phyloP scores from a whole-genome alignment of 2,797 vertebrate genomes.

The Phoebastria nigripes region DNA sequence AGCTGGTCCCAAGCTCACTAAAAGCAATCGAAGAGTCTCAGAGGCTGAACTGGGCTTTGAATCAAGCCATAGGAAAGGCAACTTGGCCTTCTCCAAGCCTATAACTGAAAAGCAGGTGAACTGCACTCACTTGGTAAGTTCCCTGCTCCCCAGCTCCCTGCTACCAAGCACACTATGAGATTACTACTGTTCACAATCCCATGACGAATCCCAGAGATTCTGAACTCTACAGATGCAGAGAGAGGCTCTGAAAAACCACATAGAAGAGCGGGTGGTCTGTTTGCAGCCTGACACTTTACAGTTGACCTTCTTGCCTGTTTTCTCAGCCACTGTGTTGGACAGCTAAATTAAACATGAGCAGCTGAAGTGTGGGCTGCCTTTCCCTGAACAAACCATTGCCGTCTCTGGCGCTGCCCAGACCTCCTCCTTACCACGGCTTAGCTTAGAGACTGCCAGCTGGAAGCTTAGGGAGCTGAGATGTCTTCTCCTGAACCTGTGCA shows the following conservation, averaged over 20 bases:
- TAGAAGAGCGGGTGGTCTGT: neutral
- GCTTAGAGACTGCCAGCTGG: neutral
- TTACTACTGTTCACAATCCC: neutral
- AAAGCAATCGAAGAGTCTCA: neutral
- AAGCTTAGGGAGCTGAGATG: neutral
- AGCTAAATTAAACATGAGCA: neutral
- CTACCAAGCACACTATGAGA: neutral
- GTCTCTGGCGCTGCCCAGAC: rapidly evolving
- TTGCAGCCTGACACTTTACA: neutral
- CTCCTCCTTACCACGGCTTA: neutral
- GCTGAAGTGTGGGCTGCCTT: neutral
- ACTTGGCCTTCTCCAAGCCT: neutral
- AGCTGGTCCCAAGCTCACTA: neutral
- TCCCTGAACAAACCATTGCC: neutral
- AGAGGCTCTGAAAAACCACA: neutral
- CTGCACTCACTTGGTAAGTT: neutral
- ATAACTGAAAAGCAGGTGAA: neutral
- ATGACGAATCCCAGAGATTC: rapidly evolving
- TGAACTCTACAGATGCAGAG: neutral
- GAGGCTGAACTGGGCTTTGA: neutral
- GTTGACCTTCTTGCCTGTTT: neutral
- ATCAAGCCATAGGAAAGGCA: neutral
- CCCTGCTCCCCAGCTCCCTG: neutral
- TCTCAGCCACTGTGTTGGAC: neutral
- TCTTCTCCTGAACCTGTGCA: neutral